phyloP scores from a whole-genome alignment of 2,113 vertebrate genomes.

The Petromus typicus region DNA sequence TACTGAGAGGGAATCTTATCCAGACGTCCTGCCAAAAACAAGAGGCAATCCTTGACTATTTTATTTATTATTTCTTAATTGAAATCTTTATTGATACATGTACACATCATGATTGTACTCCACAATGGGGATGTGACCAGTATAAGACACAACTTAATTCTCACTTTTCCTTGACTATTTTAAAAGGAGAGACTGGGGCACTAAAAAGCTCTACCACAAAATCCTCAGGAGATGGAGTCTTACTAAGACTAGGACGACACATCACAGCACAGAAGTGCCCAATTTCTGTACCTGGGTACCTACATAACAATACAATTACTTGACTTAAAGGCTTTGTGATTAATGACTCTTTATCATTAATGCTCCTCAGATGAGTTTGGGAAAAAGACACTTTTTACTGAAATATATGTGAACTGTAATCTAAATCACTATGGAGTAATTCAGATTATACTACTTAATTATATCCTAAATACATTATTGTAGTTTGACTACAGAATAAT shows the following conservation, averaged over 20 bases:
- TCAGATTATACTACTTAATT: not conserved
- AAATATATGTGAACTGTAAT: not conserved
- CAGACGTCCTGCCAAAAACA: not conserved
- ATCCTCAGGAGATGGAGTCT: accelerated
- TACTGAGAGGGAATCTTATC: not conserved
- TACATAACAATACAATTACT: not conserved
- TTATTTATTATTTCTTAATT: no score
- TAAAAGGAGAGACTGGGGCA: not conserved
- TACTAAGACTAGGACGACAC: not conserved
- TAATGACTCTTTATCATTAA: not conserved
- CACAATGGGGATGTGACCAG: no score
- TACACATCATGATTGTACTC: no score
- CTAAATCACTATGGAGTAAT: not conserved
- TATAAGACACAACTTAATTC: no score
- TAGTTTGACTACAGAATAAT: not conserved
- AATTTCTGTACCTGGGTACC: accelerated
- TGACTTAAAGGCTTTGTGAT: not conserved
- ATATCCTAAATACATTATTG: not conserved
- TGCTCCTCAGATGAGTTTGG: not conserved
- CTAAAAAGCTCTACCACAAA: not conserved
- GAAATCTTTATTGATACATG: no score
- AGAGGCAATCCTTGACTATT: not conserved
- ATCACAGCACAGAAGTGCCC: not conserved
- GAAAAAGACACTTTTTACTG: not conserved
- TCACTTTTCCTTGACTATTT: not conserved